Conservation (phyloP, 2,113 vertebrate species). For the Candoia aspera region DNA sequence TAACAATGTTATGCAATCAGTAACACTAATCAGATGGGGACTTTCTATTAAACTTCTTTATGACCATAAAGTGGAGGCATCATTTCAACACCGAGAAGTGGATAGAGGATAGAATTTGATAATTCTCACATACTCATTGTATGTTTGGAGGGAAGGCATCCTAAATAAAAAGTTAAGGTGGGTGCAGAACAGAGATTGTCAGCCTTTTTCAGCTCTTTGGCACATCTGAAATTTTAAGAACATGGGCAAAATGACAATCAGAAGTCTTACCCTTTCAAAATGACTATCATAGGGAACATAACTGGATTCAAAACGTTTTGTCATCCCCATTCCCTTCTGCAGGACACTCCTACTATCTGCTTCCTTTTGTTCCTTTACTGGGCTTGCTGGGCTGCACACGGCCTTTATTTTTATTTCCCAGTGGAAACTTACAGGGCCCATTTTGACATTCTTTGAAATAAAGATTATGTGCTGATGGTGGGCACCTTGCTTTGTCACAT, state of each 20-base stretch:
- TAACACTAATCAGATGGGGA: not conserved
- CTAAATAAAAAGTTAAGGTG: not conserved
- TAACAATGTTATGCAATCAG: not conserved
- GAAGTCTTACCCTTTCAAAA: not conserved
- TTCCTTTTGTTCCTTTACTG: not conserved
- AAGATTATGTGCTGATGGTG: not conserved
- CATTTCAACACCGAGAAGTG: not conserved
- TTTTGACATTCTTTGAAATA: not conserved
- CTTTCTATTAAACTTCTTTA: not conserved
- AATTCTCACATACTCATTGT: not conserved
- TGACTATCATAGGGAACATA: not conserved
- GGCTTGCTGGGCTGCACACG: not conserved
- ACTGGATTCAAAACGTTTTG: not conserved
- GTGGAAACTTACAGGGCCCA: not conserved
- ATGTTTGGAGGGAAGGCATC: not conserved
- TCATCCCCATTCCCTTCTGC: not conserved
- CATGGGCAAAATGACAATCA: not conserved
- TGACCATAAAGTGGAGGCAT: not conserved
- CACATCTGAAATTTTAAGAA: not conserved
- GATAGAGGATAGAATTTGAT: not conserved
- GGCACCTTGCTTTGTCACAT: not conserved
- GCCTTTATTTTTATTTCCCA: not conserved
- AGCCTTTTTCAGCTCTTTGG: not conserved
- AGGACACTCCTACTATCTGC: not conserved
- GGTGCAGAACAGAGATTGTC: not conserved